These are phyloP conservation scores for Mystacornis crossleyi DNA, from an alignment of 2,113 vertebrate species.

Conservation along the genomic window DNA sequence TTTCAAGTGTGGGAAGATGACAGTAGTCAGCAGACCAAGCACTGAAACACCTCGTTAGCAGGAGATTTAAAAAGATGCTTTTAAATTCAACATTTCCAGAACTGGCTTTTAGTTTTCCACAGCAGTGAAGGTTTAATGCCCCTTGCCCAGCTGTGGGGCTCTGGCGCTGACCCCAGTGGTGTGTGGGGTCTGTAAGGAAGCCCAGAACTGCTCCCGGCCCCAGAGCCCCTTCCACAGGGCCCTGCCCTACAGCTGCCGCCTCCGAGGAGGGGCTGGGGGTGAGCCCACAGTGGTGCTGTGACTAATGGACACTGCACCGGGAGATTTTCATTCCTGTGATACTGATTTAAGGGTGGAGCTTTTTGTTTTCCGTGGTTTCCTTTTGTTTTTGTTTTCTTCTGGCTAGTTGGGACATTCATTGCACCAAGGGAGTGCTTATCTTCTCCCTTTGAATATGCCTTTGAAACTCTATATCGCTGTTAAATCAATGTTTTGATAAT, in stretches of 20 bases:
- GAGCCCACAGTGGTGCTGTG: rapidly evolving
- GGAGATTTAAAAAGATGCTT: rapidly evolving
- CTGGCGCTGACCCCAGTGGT: neutral
- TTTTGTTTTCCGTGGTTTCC: neutral
- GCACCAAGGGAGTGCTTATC: neutral
- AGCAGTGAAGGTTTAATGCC: rapidly evolving
- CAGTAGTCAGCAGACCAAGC: neutral
- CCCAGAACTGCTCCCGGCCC: neutral
- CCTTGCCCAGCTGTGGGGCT: neutral
- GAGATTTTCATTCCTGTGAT: neutral
- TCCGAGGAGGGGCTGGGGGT: neutral
- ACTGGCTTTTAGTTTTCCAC: neutral
- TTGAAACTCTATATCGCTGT: neutral
- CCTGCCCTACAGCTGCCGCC: neutral
- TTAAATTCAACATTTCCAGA: neutral
- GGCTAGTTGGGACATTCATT: neutral
- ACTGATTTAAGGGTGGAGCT: neutral
- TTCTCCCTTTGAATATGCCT: neutral
- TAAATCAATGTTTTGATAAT: neutral
- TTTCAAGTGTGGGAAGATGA: neutral
- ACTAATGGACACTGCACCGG: neutral
- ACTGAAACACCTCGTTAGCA: neutral
- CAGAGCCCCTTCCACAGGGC: neutral
- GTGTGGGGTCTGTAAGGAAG: neutral
- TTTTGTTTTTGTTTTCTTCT: neutral